phyloP scores from a whole-genome alignment of 2,888 invertebrate genomes.

The Exocentrus adspersus region DNA sequence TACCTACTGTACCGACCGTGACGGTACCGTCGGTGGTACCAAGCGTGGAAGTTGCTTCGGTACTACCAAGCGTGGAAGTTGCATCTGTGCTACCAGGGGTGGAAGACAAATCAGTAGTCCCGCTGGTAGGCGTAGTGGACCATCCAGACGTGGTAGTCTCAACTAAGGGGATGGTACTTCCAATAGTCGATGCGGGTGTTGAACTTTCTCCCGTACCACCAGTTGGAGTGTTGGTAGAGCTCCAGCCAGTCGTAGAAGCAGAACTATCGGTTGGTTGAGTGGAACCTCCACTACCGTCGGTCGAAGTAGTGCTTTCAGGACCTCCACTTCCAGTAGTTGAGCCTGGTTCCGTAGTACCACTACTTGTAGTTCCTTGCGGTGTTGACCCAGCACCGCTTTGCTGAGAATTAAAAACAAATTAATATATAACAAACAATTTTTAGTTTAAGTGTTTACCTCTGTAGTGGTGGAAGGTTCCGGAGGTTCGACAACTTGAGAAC shows the following conservation, averaged over 20 bases:
- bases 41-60: too few relatives aligned
- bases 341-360: neutral
- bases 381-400: neutral
- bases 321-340: too few relatives aligned
- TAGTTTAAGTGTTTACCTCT: neutral
- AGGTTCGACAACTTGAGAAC: slow-evolving; percentile 20
- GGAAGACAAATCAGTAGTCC: slow-evolving; percentile 25
- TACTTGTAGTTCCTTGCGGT: neutral
- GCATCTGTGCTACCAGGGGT: slow-evolving; percentile 5
- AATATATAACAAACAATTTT: neutral
- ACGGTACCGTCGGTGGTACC: slow-evolving; percentile 29
- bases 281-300: slow-evolving; percentile 1
- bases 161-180: neutral
- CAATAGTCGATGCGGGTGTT: neutral
- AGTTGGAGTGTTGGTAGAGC: neutral
- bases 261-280: slow-evolving; percentile 9
- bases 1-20: slow-evolving; percentile 34
- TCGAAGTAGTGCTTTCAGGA: neutral
- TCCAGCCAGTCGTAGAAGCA: neutral
- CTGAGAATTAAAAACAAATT: neutral
- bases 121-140: slow-evolving; percentile 19
- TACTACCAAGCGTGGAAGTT: slow-evolving; percentile 11
- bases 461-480: slow-evolving; percentile 19
- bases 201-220: neutral
- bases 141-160: neutral